Evolutionary conservation across 1,140 invertebrate genomes (phyloP), one percentile per base, ranked within the genome.

Genomic region (Achroia grisella): DNA sequence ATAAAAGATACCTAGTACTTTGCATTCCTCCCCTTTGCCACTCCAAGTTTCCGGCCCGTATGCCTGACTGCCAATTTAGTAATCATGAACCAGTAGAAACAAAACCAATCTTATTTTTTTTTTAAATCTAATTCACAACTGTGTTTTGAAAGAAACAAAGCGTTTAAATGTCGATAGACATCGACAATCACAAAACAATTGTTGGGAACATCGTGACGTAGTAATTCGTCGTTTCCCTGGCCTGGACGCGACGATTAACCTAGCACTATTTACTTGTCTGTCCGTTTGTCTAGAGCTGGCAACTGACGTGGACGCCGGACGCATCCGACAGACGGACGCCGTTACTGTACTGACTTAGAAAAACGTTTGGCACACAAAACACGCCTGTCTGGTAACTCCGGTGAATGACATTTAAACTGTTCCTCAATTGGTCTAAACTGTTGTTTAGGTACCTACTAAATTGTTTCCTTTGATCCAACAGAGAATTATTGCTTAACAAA

Each of bases 221-320:
- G 78, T 84, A 84, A 84, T 84, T 76, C 77, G 69, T 70, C 65
- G 74, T 84, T 84, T 84, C 80, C 79, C 68, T 74, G 59, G 17
- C 54, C 63, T 65, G 55, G 74, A 73, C 72, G 72, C 75, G 77
- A 81, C 80, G 80, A 84, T 84, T 84, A 84, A 71, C 65, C 62
- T 47, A 66, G 59, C 71, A 78, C 80, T 81, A 84, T 84, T 84
- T 84, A 81, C 64, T 84, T 81, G 80, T 84, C 80, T 70, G 69
- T 79, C 73, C 55, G 52, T 23, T 44, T 50, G 45, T 37, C 50
- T 56, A 52, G 69, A 78, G 59, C 71, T 79, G 79, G 70, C 80
- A 84, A 75, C 80, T 80, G 77, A 78, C 78, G 62, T 72, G 71
- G 74, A 76, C 78, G 62, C 74, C 72, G 74, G 79, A 80, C 70